Evolutionary conservation across 1,140 invertebrate genomes (phyloP).

Genomic region (Idris sp.): DNA sequence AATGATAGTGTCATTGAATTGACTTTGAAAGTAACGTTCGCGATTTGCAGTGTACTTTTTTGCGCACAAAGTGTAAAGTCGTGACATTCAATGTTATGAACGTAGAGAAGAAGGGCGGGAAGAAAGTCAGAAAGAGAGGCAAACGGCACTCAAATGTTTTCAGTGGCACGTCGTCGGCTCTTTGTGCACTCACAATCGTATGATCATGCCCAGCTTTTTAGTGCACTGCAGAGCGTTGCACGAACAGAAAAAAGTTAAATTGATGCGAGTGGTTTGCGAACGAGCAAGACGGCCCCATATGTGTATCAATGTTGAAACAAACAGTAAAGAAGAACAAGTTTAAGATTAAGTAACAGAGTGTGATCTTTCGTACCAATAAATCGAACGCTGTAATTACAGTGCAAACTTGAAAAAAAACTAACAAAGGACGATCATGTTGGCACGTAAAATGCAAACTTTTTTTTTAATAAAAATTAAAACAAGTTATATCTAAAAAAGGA

Average conservation of each 20-base stretch:
- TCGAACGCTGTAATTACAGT: slow-evolving; percentile 50
- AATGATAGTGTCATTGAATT: slow-evolving; percentile 53
- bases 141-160: slow-evolving; percentile 68
- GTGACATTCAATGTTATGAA: slow-evolving; percentile 69
- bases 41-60: slow-evolving; percentile 73
- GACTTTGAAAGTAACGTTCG: slow-evolving; percentile 67
- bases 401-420: slow-evolving; percentile 1
- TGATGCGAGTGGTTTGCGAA: slow-evolving; percentile 70
- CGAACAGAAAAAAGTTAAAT: slow-evolving; percentile 72
- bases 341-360: slow-evolving; percentile 48
- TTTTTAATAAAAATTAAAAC: too few relatives aligned
- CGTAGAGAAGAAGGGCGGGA: slow-evolving; percentile 55
- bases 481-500: too few relatives aligned
- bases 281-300: slow-evolving; percentile 53
- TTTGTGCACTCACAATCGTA: slow-evolving; percentile 75
- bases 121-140: slow-evolving; percentile 56
- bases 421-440: not conserved
- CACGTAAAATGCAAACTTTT: too few relatives aligned
- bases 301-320: slow-evolving; percentile 51
- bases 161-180: slow-evolving; percentile 74
- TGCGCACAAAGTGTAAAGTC: slow-evolving; percentile 67
- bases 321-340: slow-evolving; percentile 36
- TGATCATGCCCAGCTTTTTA: slow-evolving; percentile 73
- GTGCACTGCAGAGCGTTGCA: slow-evolving; percentile 60
- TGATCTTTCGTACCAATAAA: slow-evolving; percentile 52